These are phyloP conservation scores for Drusus annulatus DNA, from an alignment of 1,140 invertebrate species.

Conservation along the genomic window DNA sequence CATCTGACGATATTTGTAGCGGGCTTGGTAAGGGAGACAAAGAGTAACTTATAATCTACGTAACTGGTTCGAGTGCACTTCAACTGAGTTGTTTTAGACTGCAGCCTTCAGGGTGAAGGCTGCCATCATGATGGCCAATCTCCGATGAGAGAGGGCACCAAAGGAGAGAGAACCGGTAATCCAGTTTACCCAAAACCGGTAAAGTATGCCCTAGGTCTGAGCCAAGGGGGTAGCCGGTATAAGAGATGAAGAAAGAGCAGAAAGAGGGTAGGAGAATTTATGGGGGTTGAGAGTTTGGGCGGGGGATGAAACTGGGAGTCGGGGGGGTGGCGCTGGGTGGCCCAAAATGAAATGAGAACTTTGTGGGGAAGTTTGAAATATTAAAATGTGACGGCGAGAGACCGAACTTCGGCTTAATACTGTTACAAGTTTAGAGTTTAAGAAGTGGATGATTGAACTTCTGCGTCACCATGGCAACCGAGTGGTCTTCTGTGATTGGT, in stretches of 20 bases:
- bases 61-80: too few species aligned
- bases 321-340: not conserved
- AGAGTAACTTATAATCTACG: too few species aligned
- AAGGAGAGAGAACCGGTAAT: not conserved
- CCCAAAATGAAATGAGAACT: constrained; percentile 9
- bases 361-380: constrained; percentile 46
- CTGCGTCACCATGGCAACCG: not conserved
- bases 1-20: too few species aligned
- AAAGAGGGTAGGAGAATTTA: too few species aligned
- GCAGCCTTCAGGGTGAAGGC: too few species aligned
- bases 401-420: constrained; percentile 56
- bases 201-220: too few species aligned
- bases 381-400: constrained; percentile 57
- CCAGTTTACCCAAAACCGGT: too few species aligned
- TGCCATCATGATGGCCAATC: not conserved
- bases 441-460: constrained; percentile 53
- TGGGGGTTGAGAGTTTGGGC: too few species aligned
- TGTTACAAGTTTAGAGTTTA: constrained; percentile 55
- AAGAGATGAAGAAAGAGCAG: constrained; percentile 6
- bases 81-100: too few species aligned
- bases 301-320: not conserved
- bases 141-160: not conserved
- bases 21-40: too few species aligned
- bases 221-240: too few species aligned
- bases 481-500: constrained; percentile 14